phyloP scores from a whole-genome alignment of 2,113 vertebrate genomes.

The Suricata suricatta region DNA sequence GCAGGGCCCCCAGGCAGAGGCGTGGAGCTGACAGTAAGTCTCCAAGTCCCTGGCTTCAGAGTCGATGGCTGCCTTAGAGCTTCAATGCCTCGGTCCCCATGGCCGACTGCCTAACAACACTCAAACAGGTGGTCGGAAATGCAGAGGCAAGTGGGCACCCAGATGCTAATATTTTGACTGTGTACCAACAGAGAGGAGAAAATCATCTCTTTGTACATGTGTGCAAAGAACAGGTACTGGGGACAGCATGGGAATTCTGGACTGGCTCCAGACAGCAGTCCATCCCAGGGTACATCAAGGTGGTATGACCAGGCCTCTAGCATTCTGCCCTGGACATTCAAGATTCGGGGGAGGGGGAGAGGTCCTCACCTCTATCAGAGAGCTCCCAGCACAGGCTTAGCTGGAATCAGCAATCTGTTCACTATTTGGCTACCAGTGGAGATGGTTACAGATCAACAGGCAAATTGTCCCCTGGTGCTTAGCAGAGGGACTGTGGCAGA shows the following conservation, averaged over 20 bases:
- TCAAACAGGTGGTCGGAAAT: background rate
- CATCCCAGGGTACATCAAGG: background rate
- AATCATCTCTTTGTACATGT: background rate
- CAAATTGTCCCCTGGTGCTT: background rate
- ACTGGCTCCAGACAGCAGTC: background rate
- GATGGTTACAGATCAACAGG: background rate
- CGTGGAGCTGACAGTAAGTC: background rate
- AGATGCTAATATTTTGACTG: background rate
- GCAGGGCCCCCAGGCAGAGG: background rate
- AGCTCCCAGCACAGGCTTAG: background rate
- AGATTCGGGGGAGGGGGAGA: fast-evolving
- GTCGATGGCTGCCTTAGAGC: background rate
- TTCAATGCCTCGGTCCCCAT: background rate
- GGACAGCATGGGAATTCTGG: background rate
- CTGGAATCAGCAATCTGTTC: background rate
- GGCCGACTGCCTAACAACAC: background rate
- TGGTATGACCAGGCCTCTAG: background rate
- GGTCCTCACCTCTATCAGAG: background rate
- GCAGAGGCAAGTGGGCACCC: background rate
- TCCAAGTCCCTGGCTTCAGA: background rate
- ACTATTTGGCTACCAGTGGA: background rate
- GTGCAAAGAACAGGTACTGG: background rate
- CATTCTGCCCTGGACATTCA: background rate
- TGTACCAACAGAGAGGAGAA: background rate
- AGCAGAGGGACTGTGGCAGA: background rate